Evolutionary conservation across 2,113 vertebrate species (phyloP).

Genomic region (Ploceus nigricollis): DNA sequence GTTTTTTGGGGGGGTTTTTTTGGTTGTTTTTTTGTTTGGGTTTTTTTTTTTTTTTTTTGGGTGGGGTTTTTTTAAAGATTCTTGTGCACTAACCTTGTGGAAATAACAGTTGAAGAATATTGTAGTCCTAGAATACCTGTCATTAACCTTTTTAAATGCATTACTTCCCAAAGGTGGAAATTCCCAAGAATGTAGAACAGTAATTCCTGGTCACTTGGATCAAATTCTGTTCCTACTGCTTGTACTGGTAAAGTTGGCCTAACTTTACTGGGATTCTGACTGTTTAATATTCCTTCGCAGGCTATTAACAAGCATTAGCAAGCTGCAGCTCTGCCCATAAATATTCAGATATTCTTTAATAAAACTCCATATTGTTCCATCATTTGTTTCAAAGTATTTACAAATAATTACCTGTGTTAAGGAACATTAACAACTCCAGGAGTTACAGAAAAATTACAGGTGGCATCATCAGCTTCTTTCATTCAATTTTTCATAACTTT

Average conservation of each 20-base stretch:
- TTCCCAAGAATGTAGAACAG: not conserved
- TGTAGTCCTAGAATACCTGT: not conserved
- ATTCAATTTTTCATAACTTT: slow-evolving; percentile 51
- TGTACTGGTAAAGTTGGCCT: not conserved
- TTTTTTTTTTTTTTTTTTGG: not conserved
- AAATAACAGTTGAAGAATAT: not conserved
- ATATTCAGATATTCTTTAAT: not conserved
- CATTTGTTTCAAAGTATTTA: not conserved
- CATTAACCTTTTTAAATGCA: not conserved
- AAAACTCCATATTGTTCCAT: not conserved
- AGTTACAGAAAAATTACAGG: not conserved
- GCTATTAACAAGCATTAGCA: not conserved
- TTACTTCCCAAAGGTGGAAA: not conserved
- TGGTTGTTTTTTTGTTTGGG: too few species aligned
- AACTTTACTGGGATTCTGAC: not conserved
- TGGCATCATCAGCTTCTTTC: slow-evolving; percentile 21
- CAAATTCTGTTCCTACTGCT: not conserved
- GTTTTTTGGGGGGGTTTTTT: not conserved
- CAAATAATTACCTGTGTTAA: not conserved
- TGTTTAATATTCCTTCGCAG: not conserved
- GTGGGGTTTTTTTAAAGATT: not conserved
- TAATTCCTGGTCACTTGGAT: not conserved
- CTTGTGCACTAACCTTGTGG: not conserved
- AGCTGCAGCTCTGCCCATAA: not conserved
- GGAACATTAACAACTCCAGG: not conserved